phyloP scores from a whole-genome alignment of 2,113 vertebrate species.

The Eubucco bourcierii region DNA sequence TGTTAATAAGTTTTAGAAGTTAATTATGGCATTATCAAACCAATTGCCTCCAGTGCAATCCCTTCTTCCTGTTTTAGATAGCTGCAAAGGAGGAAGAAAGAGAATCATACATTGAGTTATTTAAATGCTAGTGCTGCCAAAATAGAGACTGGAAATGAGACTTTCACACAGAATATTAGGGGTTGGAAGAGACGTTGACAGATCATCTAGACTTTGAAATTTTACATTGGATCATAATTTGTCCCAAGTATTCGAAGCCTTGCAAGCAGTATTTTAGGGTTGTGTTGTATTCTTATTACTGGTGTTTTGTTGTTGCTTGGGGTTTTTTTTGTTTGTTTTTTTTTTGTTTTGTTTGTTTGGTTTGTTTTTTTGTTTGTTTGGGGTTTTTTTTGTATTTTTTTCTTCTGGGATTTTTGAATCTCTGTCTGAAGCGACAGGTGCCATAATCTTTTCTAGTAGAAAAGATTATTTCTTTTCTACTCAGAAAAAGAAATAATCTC shows the following conservation, averaged over 20 bases:
- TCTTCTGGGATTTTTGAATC: neutral
- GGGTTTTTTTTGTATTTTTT: no score
- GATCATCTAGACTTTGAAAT: neutral
- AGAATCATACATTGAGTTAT: neutral
- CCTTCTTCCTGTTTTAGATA: neutral
- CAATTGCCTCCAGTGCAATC: neutral
- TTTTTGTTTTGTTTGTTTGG: neutral
- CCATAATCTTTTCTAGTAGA: neutral
- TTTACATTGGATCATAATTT: neutral
- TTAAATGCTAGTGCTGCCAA: neutral
- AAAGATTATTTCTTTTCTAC: no score
- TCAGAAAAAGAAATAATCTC: no score
- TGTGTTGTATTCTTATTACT: neutral
- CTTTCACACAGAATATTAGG: no score
- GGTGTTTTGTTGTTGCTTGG: neutral
- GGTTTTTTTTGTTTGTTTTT: no score
- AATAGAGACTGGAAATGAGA: neutral
- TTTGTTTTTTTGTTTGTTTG: neutral
- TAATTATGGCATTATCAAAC: neutral
- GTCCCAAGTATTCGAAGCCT: neutral
- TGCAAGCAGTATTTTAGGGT: neutral
- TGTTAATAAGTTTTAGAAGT: no score
- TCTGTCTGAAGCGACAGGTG: neutral
- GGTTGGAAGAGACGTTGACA: no score
- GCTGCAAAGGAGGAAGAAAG: neutral